Evolutionary conservation across 2,113 vertebrate species (phyloP).

Genomic region (Tragulus kanchil): DNA sequence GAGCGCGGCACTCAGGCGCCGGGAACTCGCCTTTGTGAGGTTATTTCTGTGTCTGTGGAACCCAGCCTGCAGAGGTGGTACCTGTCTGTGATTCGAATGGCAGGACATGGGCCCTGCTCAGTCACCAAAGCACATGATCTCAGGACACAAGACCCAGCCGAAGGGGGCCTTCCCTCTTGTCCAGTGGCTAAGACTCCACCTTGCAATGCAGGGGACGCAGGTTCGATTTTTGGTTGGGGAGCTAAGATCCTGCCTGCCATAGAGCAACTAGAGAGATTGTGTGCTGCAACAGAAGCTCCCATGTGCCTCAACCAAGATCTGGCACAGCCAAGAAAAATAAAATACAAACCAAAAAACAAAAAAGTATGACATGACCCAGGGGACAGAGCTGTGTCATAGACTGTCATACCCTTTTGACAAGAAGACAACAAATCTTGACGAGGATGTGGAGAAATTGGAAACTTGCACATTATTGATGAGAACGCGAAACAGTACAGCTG

Average conservation of each 20-base stretch:
- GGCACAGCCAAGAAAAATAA: not conserved
- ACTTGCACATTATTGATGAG: too few species aligned
- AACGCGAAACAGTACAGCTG: not conserved
- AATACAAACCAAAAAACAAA: not conserved
- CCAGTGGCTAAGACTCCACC: not conserved
- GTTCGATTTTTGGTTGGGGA: not conserved
- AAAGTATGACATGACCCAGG: too few species aligned
- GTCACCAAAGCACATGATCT: not conserved
- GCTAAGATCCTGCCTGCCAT: not conserved
- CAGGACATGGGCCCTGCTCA: not conserved
- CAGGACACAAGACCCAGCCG: accelerated
- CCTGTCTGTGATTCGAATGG: not conserved
- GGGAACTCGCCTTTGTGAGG: not conserved
- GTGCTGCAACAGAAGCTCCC: not conserved
- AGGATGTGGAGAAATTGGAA: not conserved
- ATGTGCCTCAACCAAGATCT: not conserved
- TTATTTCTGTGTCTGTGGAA: not conserved
- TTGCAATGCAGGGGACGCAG: not conserved
- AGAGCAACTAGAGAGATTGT: not conserved
- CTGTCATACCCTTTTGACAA: not conserved
- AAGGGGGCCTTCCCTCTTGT: not conserved
- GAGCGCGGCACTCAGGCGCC: accelerated
- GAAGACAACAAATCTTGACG: not conserved
- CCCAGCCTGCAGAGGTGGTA: not conserved
- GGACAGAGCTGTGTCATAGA: not conserved